Evolutionary conservation across 2,888 invertebrate genomes (phyloP), one percentile per base, ranked within the genome.

Genomic region (Schizaphis graminum): DNA sequence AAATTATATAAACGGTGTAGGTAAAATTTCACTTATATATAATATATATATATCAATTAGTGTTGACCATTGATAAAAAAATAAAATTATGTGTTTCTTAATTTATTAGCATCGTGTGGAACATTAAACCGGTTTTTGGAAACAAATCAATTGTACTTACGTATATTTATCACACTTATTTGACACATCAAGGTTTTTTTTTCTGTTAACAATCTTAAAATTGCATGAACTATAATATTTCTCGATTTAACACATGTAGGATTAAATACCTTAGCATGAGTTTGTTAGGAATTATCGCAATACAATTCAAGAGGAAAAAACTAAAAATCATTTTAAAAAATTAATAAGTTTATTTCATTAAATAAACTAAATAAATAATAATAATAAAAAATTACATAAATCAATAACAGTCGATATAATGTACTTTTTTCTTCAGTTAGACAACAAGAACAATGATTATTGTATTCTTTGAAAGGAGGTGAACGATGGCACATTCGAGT

Each of bases 271-370:
- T 35, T 35, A 21, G 77, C 8, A 35, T 16, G 11, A 86, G n/a
- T 44, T 49, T 16, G 16, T 26, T 10, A 85, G 85, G 85, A 44
- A 26, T 85, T 85, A 85, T 28, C 1, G 28, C 5, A 85, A 44
- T 85, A 21, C 35, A 85, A 85, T 85, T 26, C 1, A 28, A 35
- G 3, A 35, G 11, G 4, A 13, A 44, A 88, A 88, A 77, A 10
- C 41, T 26, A 10, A 56, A 3, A 35, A 89, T 41, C n/a, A 3
- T 35, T 35, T 88, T 53, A 1, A 53, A 35, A 89, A 35, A 35
- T 86, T 35, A 41, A 88, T 88, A 56, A 41, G 7, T 88, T 88
- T 88, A 88, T 89, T 89, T 56, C 24, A 56, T 89, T 56, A 89
- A 89, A 89, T 24, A 41, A 35, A 56, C n/a, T 24, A 3, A 53